phyloP scores from a whole-genome alignment of 2,113 vertebrate species.

The Pseudopipra pipra region DNA sequence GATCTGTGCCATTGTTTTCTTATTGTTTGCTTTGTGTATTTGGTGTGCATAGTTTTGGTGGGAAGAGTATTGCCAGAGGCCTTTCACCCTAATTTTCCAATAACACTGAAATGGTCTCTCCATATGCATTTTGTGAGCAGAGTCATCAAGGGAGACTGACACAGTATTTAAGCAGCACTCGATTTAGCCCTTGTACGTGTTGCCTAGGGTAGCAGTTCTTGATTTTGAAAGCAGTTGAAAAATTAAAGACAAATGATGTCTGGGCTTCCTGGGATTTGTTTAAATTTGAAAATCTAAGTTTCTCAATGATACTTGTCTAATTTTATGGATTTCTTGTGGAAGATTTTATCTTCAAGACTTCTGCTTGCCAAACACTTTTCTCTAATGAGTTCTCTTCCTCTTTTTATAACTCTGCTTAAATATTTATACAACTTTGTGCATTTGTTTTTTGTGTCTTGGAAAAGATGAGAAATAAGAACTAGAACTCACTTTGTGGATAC shows the following conservation, averaged over 20 bases:
- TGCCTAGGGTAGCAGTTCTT: background rate
- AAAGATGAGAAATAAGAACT: background rate
- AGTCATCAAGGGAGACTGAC: background rate
- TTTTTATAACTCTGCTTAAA: background rate
- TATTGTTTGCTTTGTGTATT: slow-evolving; percentile 3
- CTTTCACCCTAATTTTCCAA: slow-evolving; percentile 19
- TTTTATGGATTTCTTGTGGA: background rate
- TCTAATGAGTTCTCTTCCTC: background rate
- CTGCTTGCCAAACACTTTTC: background rate
- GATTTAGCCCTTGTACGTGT: background rate
- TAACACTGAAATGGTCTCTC: background rate
- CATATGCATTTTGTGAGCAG: background rate
- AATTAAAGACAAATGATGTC: background rate
- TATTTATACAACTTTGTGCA: background rate
- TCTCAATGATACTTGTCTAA: background rate
- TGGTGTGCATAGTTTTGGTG: slow-evolving; percentile 52
- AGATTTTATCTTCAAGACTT: background rate
- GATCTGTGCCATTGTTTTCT: background rate
- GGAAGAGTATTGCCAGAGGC: slow-evolving; percentile 22
- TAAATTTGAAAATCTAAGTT: background rate
- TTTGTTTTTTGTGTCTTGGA: background rate
- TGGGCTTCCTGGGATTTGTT: background rate
- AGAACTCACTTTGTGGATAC: background rate
- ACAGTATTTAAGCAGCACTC: background rate
- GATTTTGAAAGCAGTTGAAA: background rate